Percentiles rank a stretch among this genome's conserved stretches.
Evolutionary conservation across 2,113 vertebrate species (phyloP).

Genomic region (Prinia subflava): DNA sequence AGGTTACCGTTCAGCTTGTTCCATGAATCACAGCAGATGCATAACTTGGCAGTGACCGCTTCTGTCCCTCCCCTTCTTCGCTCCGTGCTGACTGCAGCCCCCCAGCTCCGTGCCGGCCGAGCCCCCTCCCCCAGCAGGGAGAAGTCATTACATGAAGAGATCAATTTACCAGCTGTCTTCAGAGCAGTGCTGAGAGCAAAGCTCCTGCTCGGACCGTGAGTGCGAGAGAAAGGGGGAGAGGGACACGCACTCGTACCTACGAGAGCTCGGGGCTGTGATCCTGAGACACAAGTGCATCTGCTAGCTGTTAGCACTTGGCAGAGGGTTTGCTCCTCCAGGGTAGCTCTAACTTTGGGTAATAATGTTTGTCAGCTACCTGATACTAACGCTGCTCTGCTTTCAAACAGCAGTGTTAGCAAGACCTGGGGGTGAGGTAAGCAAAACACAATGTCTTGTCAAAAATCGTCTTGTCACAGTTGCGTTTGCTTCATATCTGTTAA

Average conservation of each 20-base stretch:
- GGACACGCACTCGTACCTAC: conserved; percentile 41
- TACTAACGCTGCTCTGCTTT: conserved; percentile 81
- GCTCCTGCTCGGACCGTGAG: conserved; percentile 61
- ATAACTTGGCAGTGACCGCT: conserved; percentile 71
- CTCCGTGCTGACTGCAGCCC: conserved; percentile 70
- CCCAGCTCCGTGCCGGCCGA: conserved; percentile 71
- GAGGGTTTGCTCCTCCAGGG: conserved; percentile 69
- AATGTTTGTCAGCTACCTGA: conserved; percentile 82
- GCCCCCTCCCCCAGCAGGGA: conserved; percentile 78
- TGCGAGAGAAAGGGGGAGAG: conserved; percentile 14
- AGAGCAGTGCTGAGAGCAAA: conserved; percentile 75
- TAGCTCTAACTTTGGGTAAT: conserved; percentile 71
- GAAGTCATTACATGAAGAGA: conserved; percentile 82
- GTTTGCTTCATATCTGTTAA: neutral
- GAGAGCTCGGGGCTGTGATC: conserved; percentile 56
- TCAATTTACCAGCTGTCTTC: conserved; percentile 87
- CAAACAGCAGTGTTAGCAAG: conserved; percentile 81
- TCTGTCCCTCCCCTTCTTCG: conserved; percentile 72
- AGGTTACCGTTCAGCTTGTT: conserved; percentile 67
- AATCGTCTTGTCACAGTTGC: conserved; percentile 13
- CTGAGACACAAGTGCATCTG: conserved; percentile 75
- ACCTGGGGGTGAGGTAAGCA: conserved; percentile 87
- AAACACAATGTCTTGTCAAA: conserved; percentile 58
- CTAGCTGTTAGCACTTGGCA: conserved; percentile 77
- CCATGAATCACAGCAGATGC: conserved; percentile 79